phyloP scores from a whole-genome alignment of 2,797 vertebrate species.

The Crenichthys baileyi region DNA sequence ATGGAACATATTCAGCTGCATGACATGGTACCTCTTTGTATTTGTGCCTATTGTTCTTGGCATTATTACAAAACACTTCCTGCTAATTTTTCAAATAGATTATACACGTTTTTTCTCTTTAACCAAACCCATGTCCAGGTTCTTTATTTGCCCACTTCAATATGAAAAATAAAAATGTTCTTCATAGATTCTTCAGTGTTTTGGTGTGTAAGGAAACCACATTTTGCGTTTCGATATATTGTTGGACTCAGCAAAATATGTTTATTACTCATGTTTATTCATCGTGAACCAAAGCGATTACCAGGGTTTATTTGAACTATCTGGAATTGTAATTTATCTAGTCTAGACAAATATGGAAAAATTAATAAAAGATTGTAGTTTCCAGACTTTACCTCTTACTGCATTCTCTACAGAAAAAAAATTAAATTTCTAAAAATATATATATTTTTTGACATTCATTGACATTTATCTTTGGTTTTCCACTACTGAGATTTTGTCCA shows the following conservation, averaged over 20 bases:
- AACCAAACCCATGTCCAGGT: background rate
- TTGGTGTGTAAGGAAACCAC: too few relatives aligned
- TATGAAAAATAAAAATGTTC: background rate
- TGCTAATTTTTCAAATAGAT: conserved; percentile 10
- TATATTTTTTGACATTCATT: too few relatives aligned
- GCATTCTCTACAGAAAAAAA: too few relatives aligned
- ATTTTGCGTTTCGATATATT: background rate
- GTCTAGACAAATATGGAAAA: background rate
- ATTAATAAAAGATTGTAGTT: background rate
- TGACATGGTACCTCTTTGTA: conserved; percentile 30
- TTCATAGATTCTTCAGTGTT: background rate
- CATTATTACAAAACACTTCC: conserved; percentile 11
- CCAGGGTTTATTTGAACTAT: background rate
- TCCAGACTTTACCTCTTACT: too few relatives aligned
- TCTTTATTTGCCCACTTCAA: background rate
- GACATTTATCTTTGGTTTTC: too few relatives aligned
- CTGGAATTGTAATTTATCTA: background rate
- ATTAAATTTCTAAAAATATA: too few relatives aligned
- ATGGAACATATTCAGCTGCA: conserved; percentile 27
- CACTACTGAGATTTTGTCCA: too few relatives aligned
- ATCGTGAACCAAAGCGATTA: background rate
- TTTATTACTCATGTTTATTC: background rate
- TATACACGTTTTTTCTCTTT: background rate
- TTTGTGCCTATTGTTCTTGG: conserved; percentile 36
- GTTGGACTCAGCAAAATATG: background rate